Evolutionary conservation across 2,113 vertebrate genomes (phyloP).

Genomic region (Coreoperca whiteheadi): DNA sequence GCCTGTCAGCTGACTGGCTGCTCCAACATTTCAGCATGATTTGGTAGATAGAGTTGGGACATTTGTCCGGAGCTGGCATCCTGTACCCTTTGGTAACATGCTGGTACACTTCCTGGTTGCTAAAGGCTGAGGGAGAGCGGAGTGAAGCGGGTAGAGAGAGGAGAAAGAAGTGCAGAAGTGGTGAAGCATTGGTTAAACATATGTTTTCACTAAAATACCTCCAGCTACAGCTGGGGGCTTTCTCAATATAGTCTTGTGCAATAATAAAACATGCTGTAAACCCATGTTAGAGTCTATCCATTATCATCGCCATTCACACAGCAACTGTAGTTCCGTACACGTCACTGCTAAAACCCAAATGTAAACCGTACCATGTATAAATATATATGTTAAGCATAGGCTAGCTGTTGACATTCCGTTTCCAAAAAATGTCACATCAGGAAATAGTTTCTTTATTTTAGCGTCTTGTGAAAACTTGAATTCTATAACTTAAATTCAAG

Average conservation of each 20-base stretch:
- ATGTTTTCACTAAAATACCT: neutral
- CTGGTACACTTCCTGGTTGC: slow-evolving; percentile 75
- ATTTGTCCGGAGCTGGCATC: slow-evolving; percentile 78
- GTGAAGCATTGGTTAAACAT: neutral
- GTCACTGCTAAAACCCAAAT: neutral
- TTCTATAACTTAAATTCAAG: neutral
- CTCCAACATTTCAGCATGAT: slow-evolving; percentile 86
- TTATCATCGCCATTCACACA: neutral
- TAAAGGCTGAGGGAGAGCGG: slow-evolving; percentile 69
- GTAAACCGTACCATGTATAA: neutral
- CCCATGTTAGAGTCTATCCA: neutral
- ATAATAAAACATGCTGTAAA: neutral
- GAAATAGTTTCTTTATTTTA: too few relatives aligned
- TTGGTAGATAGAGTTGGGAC: slow-evolving; percentile 71
- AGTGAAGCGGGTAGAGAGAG: neutral
- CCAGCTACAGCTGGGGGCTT: neutral
- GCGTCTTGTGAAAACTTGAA: too few relatives aligned
- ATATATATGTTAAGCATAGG: neutral
- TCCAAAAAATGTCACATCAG: neutral
- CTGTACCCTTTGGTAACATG: slow-evolving; percentile 78
- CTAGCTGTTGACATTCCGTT: slow-evolving; percentile 12
- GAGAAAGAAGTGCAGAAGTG: neutral
- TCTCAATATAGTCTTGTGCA: neutral
- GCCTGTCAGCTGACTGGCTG: slow-evolving; percentile 65
- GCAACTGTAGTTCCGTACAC: neutral